phyloP scores from a whole-genome alignment of 2,113 vertebrate genomes.

The Orthonyx spaldingii region DNA sequence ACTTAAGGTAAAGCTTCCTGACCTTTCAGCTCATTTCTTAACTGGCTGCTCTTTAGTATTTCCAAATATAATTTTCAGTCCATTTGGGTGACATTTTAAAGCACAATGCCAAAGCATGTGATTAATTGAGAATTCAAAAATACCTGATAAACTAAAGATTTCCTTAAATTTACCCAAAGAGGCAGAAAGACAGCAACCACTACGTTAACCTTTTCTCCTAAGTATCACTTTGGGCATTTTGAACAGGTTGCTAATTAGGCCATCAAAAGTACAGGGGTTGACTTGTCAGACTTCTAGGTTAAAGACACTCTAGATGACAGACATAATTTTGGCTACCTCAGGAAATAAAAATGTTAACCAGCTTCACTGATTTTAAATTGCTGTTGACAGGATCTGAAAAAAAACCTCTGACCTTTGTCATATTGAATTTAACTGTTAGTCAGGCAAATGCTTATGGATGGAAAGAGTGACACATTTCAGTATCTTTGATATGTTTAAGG shows the following conservation, averaged over 20 bases:
- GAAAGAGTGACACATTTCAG: not conserved
- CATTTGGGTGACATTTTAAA: not conserved
- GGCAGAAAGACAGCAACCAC: not conserved
- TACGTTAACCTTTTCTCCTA: not conserved
- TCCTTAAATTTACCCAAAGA: not conserved
- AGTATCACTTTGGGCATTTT: not conserved
- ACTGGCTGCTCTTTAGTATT: not conserved
- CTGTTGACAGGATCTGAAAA: not conserved
- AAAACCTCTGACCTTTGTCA: not conserved
- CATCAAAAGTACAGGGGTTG: not conserved
- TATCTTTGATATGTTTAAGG: not conserved
- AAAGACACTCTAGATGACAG: not conserved
- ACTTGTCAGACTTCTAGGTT: not conserved
- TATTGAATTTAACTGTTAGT: not conserved
- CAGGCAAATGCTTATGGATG: not conserved
- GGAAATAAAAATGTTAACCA: not conserved
- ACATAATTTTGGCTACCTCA: not conserved
- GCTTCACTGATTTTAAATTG: not conserved
- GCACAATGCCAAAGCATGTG: not conserved
- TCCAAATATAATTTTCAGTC: not conserved
- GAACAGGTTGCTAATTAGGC: not conserved
- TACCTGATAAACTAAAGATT: not conserved
- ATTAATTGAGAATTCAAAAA: not conserved
- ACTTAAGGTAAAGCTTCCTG: not conserved
- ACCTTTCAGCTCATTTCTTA: not conserved